Conservation (phyloP, 2,113 vertebrate genomes). For the Trachemys scripta region DNA sequence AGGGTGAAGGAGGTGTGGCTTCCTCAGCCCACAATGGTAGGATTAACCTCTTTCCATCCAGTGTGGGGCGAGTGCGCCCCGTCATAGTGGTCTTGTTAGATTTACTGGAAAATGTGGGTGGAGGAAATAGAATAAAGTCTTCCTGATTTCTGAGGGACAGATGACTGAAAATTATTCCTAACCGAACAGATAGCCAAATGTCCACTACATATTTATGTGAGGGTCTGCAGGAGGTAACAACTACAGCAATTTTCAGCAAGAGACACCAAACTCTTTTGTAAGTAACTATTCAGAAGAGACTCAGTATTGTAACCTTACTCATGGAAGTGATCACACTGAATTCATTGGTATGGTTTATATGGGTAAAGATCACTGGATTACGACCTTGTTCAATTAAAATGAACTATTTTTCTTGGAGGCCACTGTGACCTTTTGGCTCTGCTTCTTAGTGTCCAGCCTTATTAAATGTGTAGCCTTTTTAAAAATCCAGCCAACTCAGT, state of each 20-base stretch:
- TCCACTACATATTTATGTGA: too few relatives aligned
- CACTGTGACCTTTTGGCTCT: neutral
- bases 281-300: neutral
- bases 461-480: neutral
- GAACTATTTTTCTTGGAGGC: neutral
- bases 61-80: too few relatives aligned
- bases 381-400: neutral
- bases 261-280: neutral
- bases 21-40: too few relatives aligned
- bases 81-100: neutral
- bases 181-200: neutral
- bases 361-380: neutral
- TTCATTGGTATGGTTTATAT: neutral
- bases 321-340: neutral
- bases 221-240: neutral
- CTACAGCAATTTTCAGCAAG: neutral
- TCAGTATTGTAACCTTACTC: neutral
- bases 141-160: neutral
- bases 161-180: neutral
- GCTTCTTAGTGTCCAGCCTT: neutral
- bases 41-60: too few relatives aligned
- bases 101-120: neutral
- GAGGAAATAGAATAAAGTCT: neutral
- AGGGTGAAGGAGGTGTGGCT: too few relatives aligned
- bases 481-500: neutral